phyloP scores from a whole-genome alignment of 1,140 invertebrate species.

The Microplitis mediator region DNA sequence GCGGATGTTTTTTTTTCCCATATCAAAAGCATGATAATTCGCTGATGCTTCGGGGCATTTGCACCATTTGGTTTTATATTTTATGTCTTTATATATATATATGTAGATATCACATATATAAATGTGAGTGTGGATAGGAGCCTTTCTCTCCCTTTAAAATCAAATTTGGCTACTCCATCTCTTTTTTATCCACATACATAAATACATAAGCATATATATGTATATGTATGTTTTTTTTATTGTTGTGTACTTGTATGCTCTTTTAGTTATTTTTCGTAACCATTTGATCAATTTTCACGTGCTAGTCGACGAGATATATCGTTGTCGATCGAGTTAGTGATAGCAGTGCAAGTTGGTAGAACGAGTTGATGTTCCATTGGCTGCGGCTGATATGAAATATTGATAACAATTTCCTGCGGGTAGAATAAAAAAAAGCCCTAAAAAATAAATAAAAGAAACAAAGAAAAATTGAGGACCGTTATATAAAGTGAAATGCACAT shows the following conservation, averaged over 20 bases:
- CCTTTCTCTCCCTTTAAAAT: not conserved
- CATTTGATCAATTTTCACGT: constrained; percentile 18
- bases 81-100: constrained; percentile 1
- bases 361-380: constrained; percentile 4
- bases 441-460: constrained; percentile 6
- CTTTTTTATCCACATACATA: too few species aligned
- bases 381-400: constrained; percentile 32
- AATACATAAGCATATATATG: not conserved
- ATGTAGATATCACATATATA: too few species aligned
- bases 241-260: not conserved
- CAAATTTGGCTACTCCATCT: not conserved
- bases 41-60: constrained; percentile 12
- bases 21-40: constrained; percentile 27
- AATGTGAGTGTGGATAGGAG: too few species aligned
- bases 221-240: not conserved
- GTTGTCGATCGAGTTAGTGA: constrained; percentile 1
- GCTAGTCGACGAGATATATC: not conserved
- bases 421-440: constrained; percentile 19
- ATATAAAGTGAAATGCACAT: constrained; percentile 4
- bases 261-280: constrained; percentile 1
- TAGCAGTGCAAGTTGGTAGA: constrained; percentile 6
- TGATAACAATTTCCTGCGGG: constrained; percentile 31
- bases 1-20: constrained; percentile 7
- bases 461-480: constrained; percentile 1
- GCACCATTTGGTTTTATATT: not conserved